Evolutionary conservation across 2,113 vertebrate species (phyloP).

Genomic region (Oreotrochilus melanogaster): DNA sequence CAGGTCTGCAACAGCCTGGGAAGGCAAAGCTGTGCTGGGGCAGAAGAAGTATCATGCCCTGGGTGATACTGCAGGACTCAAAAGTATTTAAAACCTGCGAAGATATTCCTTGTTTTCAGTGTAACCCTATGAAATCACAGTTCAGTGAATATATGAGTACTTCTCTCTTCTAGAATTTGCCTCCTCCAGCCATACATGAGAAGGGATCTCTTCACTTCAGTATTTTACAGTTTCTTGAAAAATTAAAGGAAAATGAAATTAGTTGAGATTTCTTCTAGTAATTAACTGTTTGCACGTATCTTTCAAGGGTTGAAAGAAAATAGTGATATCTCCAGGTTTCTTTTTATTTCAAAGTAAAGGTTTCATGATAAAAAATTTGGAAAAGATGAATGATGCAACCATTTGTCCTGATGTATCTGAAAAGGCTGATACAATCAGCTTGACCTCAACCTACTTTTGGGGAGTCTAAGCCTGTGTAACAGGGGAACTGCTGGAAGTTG

Average conservation of each 20-base stretch:
- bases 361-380: background rate
- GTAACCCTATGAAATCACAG: background rate
- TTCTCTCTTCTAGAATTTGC: background rate
- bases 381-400: background rate
- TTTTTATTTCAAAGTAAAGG: background rate
- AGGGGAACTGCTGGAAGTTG: background rate
- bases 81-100: background rate
- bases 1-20: background rate
- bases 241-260: background rate
- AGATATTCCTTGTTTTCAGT: background rate
- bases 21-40: background rate
- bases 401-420: rapidly evolving
- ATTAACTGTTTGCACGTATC: background rate
- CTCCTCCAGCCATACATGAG: background rate
- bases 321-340: background rate
- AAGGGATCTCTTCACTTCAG: background rate
- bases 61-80: background rate
- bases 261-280: background rate
- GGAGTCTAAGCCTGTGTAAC: background rate
- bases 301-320: background rate
- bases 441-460: rapidly evolving
- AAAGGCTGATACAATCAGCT: background rate
- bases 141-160: background rate
- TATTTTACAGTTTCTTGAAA: background rate
- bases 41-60: background rate